phyloP scores from a whole-genome alignment of 2,113 vertebrate species.

The Anoura caudifer region DNA sequence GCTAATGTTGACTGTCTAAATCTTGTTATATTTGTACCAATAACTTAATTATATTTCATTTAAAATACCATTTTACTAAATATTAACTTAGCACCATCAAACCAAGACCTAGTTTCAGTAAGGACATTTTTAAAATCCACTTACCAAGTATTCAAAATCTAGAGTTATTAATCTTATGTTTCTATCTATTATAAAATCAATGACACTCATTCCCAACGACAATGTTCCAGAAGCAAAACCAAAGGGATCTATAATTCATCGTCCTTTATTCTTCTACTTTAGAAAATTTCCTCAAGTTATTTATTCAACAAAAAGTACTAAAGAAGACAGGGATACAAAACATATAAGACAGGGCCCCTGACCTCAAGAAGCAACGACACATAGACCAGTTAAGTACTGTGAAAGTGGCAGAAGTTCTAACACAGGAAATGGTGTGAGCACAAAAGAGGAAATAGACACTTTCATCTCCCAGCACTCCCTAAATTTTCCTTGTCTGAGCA shows the following conservation, averaged over 20 bases:
- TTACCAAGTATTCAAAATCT: not conserved
- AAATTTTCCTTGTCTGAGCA: not conserved
- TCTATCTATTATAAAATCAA: not conserved
- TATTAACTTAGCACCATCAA: not conserved
- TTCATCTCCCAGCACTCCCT: not conserved
- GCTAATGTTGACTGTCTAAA: not conserved
- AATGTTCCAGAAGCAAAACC: not conserved
- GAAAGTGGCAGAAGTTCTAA: not conserved
- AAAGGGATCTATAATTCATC: not conserved
- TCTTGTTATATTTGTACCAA: not conserved
- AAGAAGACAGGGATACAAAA: not conserved
- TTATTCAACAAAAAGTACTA: not conserved
- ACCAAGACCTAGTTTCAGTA: not conserved
- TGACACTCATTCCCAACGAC: not conserved
- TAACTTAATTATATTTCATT: not conserved
- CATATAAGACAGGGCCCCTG: not conserved
- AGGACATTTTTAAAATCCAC: not conserved
- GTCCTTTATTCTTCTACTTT: not conserved
- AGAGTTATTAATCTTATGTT: not conserved
- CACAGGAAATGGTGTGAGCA: not conserved
- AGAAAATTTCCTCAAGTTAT: not conserved
- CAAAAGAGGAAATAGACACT: not conserved
- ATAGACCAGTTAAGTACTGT: not conserved
- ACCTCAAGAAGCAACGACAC: not conserved
- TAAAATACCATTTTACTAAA: slow-evolving; percentile 28